phyloP scores from a whole-genome alignment of 2,797 vertebrate species.

The Phyllotis vaccarum region DNA sequence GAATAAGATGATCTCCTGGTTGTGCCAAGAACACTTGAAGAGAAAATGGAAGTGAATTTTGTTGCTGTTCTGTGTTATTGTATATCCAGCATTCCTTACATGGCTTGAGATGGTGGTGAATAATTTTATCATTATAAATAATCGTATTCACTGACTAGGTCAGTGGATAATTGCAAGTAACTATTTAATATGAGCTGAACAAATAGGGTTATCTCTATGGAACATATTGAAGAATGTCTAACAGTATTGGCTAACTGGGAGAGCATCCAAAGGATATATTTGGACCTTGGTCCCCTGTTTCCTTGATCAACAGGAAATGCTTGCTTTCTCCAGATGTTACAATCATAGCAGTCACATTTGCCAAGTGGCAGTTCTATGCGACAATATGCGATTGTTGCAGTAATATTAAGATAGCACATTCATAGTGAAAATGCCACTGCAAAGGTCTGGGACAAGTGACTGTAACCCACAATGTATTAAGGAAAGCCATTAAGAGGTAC shows the following conservation, averaged over 20 bases:
- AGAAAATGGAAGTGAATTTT: neutral
- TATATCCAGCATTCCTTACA: neutral
- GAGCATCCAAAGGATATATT: neutral
- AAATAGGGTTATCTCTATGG: neutral
- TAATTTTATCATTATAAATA: conserved; percentile 38
- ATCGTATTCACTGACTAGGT: neutral
- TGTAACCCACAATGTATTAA: neutral
- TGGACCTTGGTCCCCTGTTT: neutral
- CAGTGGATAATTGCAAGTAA: neutral
- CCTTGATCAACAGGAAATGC: neutral
- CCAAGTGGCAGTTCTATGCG: neutral
- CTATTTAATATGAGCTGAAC: neutral
- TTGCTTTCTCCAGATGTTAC: neutral
- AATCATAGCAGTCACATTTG: conserved; percentile 6
- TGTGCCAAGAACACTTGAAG: neutral
- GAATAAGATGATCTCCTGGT: neutral
- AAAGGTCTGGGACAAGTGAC: neutral
- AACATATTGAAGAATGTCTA: neutral
- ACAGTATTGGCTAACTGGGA: neutral
- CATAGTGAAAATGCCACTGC: neutral
- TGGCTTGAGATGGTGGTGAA: neutral
- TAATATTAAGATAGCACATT: neutral
- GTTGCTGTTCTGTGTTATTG: neutral
- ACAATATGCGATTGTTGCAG: neutral
- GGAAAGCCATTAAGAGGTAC: neutral